These are phyloP conservation scores for Valencia hispanica DNA, from an alignment of 2,797 vertebrate species.

Conservation along the genomic window DNA sequence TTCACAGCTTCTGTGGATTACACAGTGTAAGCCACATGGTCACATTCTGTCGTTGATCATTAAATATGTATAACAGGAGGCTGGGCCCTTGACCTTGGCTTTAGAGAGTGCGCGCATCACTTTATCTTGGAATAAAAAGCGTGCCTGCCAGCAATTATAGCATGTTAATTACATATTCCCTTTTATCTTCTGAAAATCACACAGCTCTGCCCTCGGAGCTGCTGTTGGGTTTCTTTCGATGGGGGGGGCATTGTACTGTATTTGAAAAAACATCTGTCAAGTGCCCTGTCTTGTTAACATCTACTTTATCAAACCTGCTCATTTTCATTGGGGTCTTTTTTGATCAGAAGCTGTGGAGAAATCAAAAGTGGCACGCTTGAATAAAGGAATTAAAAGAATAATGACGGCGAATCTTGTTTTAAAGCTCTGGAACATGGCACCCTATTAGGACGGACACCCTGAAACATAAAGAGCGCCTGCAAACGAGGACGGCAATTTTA, in stretches of 20 bases:
- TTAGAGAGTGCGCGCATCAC: slow-evolving; percentile 86
- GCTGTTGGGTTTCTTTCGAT: slow-evolving; percentile 50
- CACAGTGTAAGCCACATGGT: slow-evolving; percentile 66
- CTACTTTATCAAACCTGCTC: slow-evolving; percentile 40
- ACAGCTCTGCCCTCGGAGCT: slow-evolving; percentile 48
- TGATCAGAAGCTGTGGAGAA: slow-evolving; percentile 20
- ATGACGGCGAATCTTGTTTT: neutral
- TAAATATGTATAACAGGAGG: slow-evolving; percentile 83
- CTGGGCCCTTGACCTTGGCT: slow-evolving; percentile 88
- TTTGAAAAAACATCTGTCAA: slow-evolving; percentile 54
- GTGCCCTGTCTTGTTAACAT: slow-evolving; percentile 35
- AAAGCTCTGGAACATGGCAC: neutral
- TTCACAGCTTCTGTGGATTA: slow-evolving; percentile 21
- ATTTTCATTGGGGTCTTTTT: slow-evolving; percentile 4
- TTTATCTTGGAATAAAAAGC: slow-evolving; percentile 93
- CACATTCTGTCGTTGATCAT: slow-evolving; percentile 74
- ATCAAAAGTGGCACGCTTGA: neutral
- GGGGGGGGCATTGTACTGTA: slow-evolving; percentile 17
- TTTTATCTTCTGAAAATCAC: slow-evolving; percentile 82
- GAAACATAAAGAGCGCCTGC: neutral
- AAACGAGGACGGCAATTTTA: neutral
- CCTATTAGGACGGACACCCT: neutral
- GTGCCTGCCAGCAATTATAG: slow-evolving; percentile 91
- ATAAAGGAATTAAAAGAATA: neutral
- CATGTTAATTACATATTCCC: slow-evolving; percentile 94